Conservation (phyloP, 2,888 invertebrate species). For the Lasius fuliginosus region DNA sequence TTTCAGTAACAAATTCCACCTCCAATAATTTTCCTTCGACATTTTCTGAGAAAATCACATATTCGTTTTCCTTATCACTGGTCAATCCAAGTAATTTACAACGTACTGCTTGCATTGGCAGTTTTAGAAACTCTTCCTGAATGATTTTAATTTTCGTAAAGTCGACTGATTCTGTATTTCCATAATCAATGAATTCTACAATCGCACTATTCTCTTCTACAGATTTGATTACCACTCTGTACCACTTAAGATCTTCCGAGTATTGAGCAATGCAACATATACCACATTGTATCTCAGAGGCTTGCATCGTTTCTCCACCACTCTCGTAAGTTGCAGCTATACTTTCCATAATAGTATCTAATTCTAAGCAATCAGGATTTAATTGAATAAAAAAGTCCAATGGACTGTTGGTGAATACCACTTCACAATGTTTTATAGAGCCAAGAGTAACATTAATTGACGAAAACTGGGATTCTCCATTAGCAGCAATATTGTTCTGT, state of each 20-base stretch:
- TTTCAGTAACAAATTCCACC: constrained; percentile 79
- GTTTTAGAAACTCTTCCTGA: constrained; percentile 77
- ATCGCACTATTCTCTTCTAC: constrained; percentile 86
- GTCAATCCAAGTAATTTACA: constrained; percentile 83
- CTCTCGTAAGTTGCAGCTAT: constrained; percentile 77
- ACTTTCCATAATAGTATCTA: constrained; percentile 79
- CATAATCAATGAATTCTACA: constrained; percentile 91
- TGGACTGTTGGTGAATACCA: constrained; percentile 78
- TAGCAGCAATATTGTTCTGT: background rate
- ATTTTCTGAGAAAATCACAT: constrained; percentile 71
- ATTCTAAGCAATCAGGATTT: constrained; percentile 76
- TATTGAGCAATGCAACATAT: constrained; percentile 83
- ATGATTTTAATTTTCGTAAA: constrained; percentile 86
- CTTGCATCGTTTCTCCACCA: constrained; percentile 75
- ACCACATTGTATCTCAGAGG: constrained; percentile 70
- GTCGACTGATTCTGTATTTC: constrained; percentile 89
- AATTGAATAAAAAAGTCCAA: constrained; percentile 83
- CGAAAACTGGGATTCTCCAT: constrained; percentile 64
- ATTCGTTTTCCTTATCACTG: constrained; percentile 70
- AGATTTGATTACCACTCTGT: constrained; percentile 88
- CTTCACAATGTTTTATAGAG: constrained; percentile 77
- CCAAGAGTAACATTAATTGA: constrained; percentile 75
- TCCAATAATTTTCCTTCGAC: constrained; percentile 76
- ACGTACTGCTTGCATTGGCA: constrained; percentile 84
- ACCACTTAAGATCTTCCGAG: constrained; percentile 90